phyloP scores from a whole-genome alignment of 2,888 invertebrate genomes.

The Criorhina ranunculi region DNA sequence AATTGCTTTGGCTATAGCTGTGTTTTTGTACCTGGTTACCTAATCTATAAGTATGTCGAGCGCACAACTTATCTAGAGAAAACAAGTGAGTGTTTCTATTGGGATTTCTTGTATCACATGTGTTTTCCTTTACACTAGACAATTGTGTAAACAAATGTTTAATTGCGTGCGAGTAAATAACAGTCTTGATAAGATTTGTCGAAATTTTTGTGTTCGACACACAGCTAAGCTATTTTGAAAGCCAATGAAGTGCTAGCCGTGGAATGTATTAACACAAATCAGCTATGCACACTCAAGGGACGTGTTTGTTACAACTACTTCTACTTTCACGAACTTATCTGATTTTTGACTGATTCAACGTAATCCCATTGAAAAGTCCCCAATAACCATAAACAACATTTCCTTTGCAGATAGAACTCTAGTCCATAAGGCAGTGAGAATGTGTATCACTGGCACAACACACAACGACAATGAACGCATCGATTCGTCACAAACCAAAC shows the following conservation, averaged over 20 bases:
- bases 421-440: constrained; percentile 81
- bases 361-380: neutral
- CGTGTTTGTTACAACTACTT: too few species aligned
- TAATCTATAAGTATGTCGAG: constrained; percentile 92
- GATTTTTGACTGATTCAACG: too few species aligned
- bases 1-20: constrained; percentile 95
- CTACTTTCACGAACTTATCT: too few species aligned
- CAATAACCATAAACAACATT: neutral
- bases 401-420: constrained; percentile 79
- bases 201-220: neutral
- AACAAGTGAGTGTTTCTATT: constrained; percentile 86
- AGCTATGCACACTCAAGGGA: neutral
- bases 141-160: neutral
- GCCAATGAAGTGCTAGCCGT: neutral
- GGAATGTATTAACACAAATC: neutral
- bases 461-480: constrained; percentile 82
- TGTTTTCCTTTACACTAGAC: neutral
- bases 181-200: neutral
- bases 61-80: constrained; percentile 92
- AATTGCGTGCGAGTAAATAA: neutral
- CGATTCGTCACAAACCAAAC: constrained; percentile 85
- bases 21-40: constrained; percentile 93
- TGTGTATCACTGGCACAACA: constrained; percentile 82
- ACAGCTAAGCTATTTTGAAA: neutral
- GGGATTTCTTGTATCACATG: neutral